These are phyloP conservation scores for Linnaemya vulpina DNA, from an alignment of 2,888 invertebrate species.

Conservation along the genomic window DNA sequence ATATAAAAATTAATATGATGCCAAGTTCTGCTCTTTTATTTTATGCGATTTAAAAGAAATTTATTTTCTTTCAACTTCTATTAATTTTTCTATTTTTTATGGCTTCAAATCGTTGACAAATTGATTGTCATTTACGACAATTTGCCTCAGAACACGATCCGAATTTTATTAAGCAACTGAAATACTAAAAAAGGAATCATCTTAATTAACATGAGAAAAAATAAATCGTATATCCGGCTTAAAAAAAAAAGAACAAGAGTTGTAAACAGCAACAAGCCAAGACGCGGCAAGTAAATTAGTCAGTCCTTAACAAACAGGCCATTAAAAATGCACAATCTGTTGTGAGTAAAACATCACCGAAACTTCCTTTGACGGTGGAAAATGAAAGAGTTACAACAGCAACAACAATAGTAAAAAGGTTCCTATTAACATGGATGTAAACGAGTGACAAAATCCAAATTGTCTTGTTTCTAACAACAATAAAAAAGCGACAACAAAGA, in stretches of 20 bases:
- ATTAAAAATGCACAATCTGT: constrained; percentile 9
- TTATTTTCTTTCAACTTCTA: not conserved
- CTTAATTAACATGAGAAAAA: constrained; percentile 30
- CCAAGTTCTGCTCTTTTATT: not conserved
- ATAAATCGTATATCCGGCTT: constrained; percentile 29
- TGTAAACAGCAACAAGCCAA: constrained; percentile 9
- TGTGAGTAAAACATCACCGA: not conserved
- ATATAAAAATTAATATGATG: no score
- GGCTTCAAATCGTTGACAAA: not conserved
- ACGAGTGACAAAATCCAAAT: constrained; percentile 8
- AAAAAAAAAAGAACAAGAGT: not conserved
- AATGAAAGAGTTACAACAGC: not conserved
- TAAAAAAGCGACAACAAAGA: not conserved
- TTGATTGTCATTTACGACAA: not conserved
- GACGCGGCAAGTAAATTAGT: constrained; percentile 4
- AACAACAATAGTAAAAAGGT: not conserved
- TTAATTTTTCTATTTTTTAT: not conserved
- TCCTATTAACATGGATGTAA: constrained; percentile 7
- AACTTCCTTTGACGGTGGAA: constrained; percentile 39
- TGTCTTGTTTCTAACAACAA: not conserved
- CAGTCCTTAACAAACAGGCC: not conserved
- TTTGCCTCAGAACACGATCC: not conserved
- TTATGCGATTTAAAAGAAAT: not conserved
- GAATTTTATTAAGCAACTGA: constrained; percentile 11
- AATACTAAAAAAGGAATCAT: constrained; percentile 9